phyloP scores from a whole-genome alignment of 2,113 vertebrate species.

The Rhinolophus sinicus region DNA sequence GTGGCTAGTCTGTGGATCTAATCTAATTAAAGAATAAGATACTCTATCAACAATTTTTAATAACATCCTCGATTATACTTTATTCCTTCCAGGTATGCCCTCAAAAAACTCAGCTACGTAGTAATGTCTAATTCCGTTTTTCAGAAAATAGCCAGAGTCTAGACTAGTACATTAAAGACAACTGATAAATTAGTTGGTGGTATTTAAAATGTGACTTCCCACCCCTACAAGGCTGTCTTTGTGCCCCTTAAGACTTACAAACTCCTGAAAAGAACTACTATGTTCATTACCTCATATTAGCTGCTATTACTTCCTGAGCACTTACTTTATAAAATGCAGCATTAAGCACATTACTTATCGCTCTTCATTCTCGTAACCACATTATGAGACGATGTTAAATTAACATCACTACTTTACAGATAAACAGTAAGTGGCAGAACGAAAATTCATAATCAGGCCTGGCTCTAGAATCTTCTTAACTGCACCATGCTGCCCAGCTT shows the following conservation, averaged over 20 bases:
- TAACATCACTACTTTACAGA: background rate
- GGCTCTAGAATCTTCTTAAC: background rate
- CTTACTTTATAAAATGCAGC: background rate
- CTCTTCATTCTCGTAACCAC: background rate
- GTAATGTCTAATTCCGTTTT: background rate
- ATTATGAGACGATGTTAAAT: background rate
- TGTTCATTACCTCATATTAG: background rate
- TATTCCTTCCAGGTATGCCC: background rate
- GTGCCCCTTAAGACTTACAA: background rate
- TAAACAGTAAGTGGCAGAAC: background rate
- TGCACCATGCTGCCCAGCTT: accelerated
- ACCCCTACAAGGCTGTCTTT: background rate
- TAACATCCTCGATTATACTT: background rate
- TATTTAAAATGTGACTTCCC: background rate
- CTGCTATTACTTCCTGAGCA: background rate
- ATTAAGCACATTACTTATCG: background rate
- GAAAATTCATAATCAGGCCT: background rate
- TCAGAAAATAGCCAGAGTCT: background rate
- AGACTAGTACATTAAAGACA: no score
- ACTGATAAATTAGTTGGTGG: accelerated
- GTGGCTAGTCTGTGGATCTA: background rate
- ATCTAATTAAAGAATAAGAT: background rate
- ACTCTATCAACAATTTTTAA: background rate
- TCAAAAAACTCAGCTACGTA: background rate
- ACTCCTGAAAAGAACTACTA: background rate